phyloP scores from a whole-genome alignment of 2,888 invertebrate species.

The Microchrysa polita region DNA sequence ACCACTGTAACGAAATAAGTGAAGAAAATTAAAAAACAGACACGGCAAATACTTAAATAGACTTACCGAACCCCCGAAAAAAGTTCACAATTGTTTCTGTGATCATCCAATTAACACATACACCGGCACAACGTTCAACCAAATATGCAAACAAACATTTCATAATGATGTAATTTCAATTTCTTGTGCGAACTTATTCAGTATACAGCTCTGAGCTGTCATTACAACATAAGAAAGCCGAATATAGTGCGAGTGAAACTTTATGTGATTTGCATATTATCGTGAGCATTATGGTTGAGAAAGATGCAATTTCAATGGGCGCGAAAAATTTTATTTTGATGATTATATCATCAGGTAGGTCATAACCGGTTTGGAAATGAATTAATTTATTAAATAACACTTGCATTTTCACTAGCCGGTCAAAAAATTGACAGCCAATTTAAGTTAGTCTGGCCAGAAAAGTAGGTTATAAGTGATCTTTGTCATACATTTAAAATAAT shows the following conservation, averaged over 20 bases:
- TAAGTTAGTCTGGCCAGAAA: no score
- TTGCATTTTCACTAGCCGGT: no score
- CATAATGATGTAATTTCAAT: neutral
- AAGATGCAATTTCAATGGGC: slow-evolving; percentile 12
- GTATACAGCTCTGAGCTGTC: neutral
- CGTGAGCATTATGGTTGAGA: neutral
- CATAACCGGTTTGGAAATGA: neutral
- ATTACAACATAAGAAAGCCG: slow-evolving; percentile 8
- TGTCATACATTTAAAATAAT: no score
- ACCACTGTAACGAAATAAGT: no score
- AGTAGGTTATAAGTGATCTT: no score
- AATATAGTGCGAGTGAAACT: neutral
- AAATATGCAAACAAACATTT: neutral
- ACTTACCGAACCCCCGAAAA: no score
- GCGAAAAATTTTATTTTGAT: neutral
- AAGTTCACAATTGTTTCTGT: no score
- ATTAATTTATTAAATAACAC: neutral
- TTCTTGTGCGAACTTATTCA: neutral
- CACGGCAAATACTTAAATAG: no score
- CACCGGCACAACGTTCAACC: no score
- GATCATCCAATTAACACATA: no score
- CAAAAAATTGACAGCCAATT: neutral
- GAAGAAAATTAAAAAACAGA: no score
- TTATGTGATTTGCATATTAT: slow-evolving; percentile 27
- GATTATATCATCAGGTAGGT: slow-evolving; percentile 10